A percentile compares a stretch with the other conserved stretches of the same genome.
Evolutionary conservation across 2,797 vertebrate genomes (phyloP).

Genomic region (Typhlichthys eigenmanni): DNA sequence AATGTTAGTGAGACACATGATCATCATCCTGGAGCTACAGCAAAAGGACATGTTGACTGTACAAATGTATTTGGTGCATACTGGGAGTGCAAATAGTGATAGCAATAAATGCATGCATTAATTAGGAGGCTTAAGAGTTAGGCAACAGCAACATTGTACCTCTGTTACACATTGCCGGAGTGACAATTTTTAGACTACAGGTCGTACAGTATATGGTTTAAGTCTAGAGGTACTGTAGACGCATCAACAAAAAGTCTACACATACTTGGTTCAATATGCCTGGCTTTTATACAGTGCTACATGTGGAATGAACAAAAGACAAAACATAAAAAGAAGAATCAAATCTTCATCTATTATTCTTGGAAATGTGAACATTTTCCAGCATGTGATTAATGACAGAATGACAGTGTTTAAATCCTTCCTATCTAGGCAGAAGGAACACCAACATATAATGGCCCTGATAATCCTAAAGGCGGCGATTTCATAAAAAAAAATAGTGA

Average conservation of each 20-base stretch:
- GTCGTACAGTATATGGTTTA: constrained; percentile 28
- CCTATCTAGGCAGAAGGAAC: constrained; percentile 9
- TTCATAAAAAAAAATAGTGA: background rate
- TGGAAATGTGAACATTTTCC: background rate
- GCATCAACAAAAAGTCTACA: constrained; percentile 18
- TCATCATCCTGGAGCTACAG: background rate
- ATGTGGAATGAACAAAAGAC: constrained; percentile 12
- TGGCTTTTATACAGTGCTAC: constrained; percentile 32
- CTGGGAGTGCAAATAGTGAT: constrained; percentile 43
- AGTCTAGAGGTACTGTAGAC: background rate
- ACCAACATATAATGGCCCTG: constrained; percentile 4
- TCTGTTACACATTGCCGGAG: constrained; percentile 13
- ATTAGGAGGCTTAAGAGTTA: constrained; percentile 33
- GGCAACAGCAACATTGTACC: constrained; percentile 32
- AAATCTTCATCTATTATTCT: constrained; percentile 24
- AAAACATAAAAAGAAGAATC: constrained; percentile 2
- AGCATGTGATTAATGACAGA: constrained; percentile 47
- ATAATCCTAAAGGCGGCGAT: constrained; percentile 8
- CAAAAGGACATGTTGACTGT: background rate
- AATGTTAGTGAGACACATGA: constrained; percentile 12
- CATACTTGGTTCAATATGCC: constrained; percentile 34
- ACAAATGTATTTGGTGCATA: constrained; percentile 42
- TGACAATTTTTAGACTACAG: constrained; percentile 31
- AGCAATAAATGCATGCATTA: constrained; percentile 44
- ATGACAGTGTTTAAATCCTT: constrained; percentile 5